These are phyloP conservation scores for Pedionomus torquatus DNA, from an alignment of 2,113 vertebrate species.

Conservation along the genomic window DNA sequence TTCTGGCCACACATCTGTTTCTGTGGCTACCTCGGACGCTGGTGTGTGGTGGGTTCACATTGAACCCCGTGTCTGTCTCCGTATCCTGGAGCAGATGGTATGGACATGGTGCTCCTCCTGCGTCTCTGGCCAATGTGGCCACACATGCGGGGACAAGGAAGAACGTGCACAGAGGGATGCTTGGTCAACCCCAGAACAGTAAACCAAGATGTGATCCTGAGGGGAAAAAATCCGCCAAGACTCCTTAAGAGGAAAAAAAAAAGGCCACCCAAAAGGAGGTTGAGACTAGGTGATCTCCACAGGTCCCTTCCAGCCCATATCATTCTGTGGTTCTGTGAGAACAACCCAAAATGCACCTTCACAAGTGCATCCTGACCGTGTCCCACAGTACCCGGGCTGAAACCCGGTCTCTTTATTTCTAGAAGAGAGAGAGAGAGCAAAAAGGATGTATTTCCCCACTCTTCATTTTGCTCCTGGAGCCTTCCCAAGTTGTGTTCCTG, in stretches of 20 bases:
- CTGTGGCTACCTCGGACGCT: accelerated
- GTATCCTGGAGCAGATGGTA: accelerated
- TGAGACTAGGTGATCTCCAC: no score
- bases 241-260: not conserved
- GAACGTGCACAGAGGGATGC: not conserved
- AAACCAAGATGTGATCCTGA: not conserved
- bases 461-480: not conserved
- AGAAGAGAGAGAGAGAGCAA: not conserved
- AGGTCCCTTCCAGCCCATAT: no score
- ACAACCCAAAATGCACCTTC: not conserved
- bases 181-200: not conserved
- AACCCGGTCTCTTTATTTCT: not conserved
- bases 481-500: not conserved
- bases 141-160: not conserved
- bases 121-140: not conserved
- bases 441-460: not conserved
- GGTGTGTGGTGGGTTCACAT: not conserved
- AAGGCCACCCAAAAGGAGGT: no score
- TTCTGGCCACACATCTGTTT: not conserved
- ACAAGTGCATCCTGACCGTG: not conserved
- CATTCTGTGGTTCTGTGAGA: no score
- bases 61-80: not conserved
- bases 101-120: not conserved
- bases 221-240: not conserved
- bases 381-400: not conserved